Evolutionary conservation across 2,888 invertebrate genomes (phyloP), one percentile per base, ranked within the genome.

Genomic region (Pomacea canaliculata): DNA sequence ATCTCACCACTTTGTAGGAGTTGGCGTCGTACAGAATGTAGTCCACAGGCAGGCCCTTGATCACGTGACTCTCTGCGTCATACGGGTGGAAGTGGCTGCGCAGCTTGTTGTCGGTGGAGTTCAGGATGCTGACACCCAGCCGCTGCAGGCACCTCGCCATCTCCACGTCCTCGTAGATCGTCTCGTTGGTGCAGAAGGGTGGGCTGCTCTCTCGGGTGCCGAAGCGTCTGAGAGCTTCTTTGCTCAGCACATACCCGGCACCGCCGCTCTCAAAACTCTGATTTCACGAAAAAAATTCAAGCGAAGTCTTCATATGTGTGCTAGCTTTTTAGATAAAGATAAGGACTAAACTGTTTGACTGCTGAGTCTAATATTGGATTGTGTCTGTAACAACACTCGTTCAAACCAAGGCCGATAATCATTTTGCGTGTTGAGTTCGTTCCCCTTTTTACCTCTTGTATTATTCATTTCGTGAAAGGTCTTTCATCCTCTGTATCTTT

Each of bases 51-150:
- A 62, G n/a, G 10, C 71, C 71, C 12, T 13, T 23, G 7, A 71
- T 48, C 48, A 71, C 71, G 63, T 71, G 71, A 7, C 48, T 23
- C 13, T 46, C n/a, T 8, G 71, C 60, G 62, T 46, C 16, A 63
- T 48, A 71, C 0, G 71, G 62, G 63, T 71, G 71, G 62, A 71
- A 71, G 12, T 51, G 70, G 23, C 56, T 56, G 37, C 48, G 49
- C 8, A 56, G 51, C 3, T 51, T 27, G n/a, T 7, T 4, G 56
- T 70, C 70, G 1, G 70, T 70, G 70, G 70, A 70, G 70, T 70
- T 70, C 56, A 70, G 63, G 71, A 71, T 71, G 19, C 46, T 60
- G n/a, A 71, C 63, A 8, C 70, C 71, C 71, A 63, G n/a, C 60
- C 23, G 49, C 71, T 71, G 62, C 62, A 71, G 62, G 27, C 71